Evolutionary conservation across 1,140 invertebrate species (phyloP).

Genomic region (Zaprionus africanus): DNA sequence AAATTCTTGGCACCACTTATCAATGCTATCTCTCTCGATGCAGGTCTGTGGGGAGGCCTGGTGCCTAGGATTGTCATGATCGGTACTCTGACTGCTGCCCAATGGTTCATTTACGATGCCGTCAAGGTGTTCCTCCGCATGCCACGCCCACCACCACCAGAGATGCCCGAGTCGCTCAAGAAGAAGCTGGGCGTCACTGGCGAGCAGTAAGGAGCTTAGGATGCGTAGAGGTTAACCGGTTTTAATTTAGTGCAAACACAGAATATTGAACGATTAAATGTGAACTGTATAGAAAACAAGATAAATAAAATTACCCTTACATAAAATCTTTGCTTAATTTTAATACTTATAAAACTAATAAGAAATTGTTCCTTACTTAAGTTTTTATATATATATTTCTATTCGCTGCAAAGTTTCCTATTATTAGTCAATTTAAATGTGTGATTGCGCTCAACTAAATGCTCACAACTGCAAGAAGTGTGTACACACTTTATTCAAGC

Average conservation of each 20-base stretch:
- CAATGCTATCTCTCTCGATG: neutral
- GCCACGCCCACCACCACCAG: slow-evolving; percentile 98
- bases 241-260: slow-evolving; percentile 65
- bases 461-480: neutral
- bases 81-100: slow-evolving; percentile 98
- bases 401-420: too few relatives aligned
- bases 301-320: slow-evolving; percentile 63
- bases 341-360: too few relatives aligned
- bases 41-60: slow-evolving; percentile 97
- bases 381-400: too few relatives aligned
- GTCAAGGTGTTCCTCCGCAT: slow-evolving; percentile 96
- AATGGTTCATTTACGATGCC: slow-evolving; percentile 99
- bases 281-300: slow-evolving; percentile 57
- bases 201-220: slow-evolving; percentile 43
- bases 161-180: slow-evolving; percentile 98
- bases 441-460: neutral
- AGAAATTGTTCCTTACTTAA: too few relatives aligned
- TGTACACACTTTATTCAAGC: neutral
- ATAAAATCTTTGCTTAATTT: neutral
- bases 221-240: slow-evolving; percentile 54
- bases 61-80: slow-evolving; percentile 99
- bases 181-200: slow-evolving; percentile 88
- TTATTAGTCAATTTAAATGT: neutral
- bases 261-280: slow-evolving; percentile 60
- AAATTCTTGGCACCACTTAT: neutral